Evolutionary conservation across 2,797 vertebrate genomes (phyloP), one percentile per base, ranked within the genome.

Genomic region (Gouania willdenowi): DNA sequence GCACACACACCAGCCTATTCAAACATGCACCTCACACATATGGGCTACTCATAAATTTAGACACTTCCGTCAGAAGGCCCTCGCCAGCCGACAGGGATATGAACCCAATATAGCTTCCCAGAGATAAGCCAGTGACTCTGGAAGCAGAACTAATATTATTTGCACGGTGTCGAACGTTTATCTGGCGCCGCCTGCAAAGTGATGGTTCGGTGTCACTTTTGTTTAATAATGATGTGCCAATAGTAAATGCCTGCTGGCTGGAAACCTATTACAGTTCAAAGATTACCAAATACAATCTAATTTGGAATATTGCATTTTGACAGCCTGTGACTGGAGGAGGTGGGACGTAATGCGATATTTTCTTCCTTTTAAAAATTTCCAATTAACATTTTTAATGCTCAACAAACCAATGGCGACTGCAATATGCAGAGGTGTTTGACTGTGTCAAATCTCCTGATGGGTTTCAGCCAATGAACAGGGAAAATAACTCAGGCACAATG

Each of bases 211-310:
- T 89, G 88, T 89, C 87, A 89, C 85, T 90, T 89, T 88, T 89
- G 86, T 89, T 89, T 88, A 89, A 89, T 89, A 89, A 90, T 88
- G 86, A 88, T 87, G 88, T 88, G 84, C 85, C 85, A 88, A 89
- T 85, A 83, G 82, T 85, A 88, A 88, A 86, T 87, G 86, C 83
- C 85, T 80, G 81, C 77, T 72, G 85, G 85, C 86, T 88, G 79
- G 71, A 75, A 85, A 87, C 85, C 86, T 83, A 89, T 89, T 89
- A 87, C 87, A 88, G 84, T 88, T 88, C 84, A 88, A 89, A 89
- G 87, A 90, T 90, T 88, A 88, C 88, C 84, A 88, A 89, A 89
- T 89, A 89, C 86, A 89, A 89, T 89, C 87, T 89, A 85, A 89
- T 89, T 89, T 89, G 85, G 82, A 88, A 89, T 89, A 90, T 90